These are phyloP conservation scores for Stenodera caucasica DNA, from an alignment of 2,888 invertebrate genomes.

Conservation along the genomic window DNA sequence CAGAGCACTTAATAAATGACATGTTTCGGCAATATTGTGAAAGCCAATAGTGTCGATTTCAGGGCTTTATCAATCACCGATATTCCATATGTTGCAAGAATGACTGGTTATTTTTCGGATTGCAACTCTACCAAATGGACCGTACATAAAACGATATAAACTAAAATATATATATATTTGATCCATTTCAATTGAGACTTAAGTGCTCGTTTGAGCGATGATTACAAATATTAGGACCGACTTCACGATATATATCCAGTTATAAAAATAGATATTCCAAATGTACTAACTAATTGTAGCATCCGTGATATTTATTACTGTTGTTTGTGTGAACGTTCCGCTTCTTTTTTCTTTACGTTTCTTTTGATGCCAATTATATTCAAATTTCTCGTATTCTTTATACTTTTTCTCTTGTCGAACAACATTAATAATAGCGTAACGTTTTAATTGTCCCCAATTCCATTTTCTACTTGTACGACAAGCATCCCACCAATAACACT, in stretches of 20 bases:
- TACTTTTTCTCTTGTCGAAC: neutral
- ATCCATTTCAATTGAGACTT: slow-evolving; percentile 39
- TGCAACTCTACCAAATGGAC: too few species aligned
- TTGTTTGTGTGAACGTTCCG: neutral
- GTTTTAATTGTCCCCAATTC: slow-evolving; percentile 1
- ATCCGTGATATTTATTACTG: slow-evolving; percentile 23
- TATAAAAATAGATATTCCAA: slow-evolving; percentile 32
- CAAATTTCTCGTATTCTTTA: neutral
- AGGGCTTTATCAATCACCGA: slow-evolving; percentile 32
- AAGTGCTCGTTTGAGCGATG: slow-evolving; percentile 37
- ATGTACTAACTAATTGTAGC: slow-evolving; percentile 24
- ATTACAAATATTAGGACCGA: slow-evolving; percentile 40
- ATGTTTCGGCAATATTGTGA: slow-evolving; percentile 42
- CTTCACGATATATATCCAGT: slow-evolving; percentile 22
- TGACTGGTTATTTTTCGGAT: slow-evolving; percentile 53
- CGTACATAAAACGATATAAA: too few species aligned
- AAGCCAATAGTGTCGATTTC: slow-evolving; percentile 35
- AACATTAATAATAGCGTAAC: neutral
- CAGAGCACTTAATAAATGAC: slow-evolving; percentile 36
- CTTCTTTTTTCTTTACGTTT: neutral
- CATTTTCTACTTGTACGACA: neutral
- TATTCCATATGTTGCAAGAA: slow-evolving; percentile 51
- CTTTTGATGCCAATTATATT: slow-evolving; percentile 19
- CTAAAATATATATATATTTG: slow-evolving; percentile 52
- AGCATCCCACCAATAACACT: neutral